Percentiles rank a stretch among this genome's conserved stretches.
Evolutionary conservation across 2,888 invertebrate species (phyloP).

Genomic region (Sepioteuthis lessoniana): DNA sequence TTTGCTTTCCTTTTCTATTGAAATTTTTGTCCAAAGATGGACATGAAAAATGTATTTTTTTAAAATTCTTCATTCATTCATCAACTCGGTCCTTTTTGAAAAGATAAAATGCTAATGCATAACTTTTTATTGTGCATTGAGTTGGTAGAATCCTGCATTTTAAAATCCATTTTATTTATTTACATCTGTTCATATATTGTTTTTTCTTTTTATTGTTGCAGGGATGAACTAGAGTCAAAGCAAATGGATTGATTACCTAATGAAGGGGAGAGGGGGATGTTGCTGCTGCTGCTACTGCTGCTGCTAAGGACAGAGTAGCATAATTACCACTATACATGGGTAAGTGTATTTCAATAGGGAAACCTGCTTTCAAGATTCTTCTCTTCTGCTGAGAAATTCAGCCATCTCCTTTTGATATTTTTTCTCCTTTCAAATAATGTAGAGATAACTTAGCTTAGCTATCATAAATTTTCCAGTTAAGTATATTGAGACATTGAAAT

Average conservation of each 20-base stretch:
- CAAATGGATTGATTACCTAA: conserved; percentile 13
- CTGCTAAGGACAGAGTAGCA: background rate
- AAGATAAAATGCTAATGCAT: background rate
- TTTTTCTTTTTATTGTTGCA: background rate
- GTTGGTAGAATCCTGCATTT: background rate
- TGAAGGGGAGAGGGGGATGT: background rate
- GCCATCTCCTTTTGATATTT: background rate
- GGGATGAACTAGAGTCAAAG: background rate
- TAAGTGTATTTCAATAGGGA: background rate
- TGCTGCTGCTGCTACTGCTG: background rate
- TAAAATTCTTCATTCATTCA: background rate
- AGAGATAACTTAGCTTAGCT: background rate
- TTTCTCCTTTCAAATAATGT: background rate
- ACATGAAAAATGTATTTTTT: background rate
- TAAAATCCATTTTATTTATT: background rate
- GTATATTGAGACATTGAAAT: too few relatives aligned
- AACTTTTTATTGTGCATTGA: background rate
- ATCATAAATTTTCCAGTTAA: too few relatives aligned
- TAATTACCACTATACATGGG: conserved; percentile 33
- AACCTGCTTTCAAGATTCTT: background rate
- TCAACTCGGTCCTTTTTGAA: background rate
- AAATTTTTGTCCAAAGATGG: too few relatives aligned
- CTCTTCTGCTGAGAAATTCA: background rate
- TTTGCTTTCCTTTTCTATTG: too few relatives aligned
- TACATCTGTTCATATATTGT: background rate